Evolutionary conservation across 2,888 invertebrate genomes (phyloP).

Genomic region (Drosophila longiperda): DNA sequence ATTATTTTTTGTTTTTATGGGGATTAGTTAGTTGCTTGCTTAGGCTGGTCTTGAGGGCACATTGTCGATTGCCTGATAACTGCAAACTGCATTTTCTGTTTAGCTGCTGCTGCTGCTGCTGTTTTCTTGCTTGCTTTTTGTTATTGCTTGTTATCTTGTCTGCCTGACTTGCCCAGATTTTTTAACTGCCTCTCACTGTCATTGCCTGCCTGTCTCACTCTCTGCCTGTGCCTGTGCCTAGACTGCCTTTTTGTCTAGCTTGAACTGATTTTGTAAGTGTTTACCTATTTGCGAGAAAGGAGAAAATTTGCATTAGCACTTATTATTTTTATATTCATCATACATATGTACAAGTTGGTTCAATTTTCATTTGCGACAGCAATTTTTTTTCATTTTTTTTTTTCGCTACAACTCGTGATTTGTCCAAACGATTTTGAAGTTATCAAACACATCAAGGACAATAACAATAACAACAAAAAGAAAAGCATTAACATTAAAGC

Average conservation of each 20-base stretch:
- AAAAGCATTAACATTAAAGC: neutral
- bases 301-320: constrained; percentile 79
- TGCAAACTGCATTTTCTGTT: constrained; percentile 45
- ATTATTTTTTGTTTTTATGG: constrained; percentile 31
- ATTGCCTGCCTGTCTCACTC: constrained; percentile 56
- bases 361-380: constrained; percentile 23
- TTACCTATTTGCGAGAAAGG: constrained; percentile 83
- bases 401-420: constrained; percentile 26
- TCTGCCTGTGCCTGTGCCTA: constrained; percentile 70
- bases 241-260: constrained; percentile 77
- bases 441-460: constrained; percentile 17
- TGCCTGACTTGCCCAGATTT: constrained; percentile 63
- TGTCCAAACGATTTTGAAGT: constrained; percentile 39
- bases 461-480: constrained; percentile 5
- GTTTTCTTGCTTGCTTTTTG: constrained; percentile 32
- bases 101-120: constrained; percentile 42
- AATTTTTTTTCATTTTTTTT: neutral
- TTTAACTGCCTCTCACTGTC: constrained; percentile 67
- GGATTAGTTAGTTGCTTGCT: constrained; percentile 47
- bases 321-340: constrained; percentile 23
- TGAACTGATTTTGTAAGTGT: constrained; percentile 81
- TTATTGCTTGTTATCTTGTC: constrained; percentile 51
- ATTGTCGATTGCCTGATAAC: constrained; percentile 46
- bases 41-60: constrained; percentile 48
- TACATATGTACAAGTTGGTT: constrained; percentile 38